Evolutionary conservation across 2,888 invertebrate species (phyloP).

Genomic region (Latrodectus elegans): DNA sequence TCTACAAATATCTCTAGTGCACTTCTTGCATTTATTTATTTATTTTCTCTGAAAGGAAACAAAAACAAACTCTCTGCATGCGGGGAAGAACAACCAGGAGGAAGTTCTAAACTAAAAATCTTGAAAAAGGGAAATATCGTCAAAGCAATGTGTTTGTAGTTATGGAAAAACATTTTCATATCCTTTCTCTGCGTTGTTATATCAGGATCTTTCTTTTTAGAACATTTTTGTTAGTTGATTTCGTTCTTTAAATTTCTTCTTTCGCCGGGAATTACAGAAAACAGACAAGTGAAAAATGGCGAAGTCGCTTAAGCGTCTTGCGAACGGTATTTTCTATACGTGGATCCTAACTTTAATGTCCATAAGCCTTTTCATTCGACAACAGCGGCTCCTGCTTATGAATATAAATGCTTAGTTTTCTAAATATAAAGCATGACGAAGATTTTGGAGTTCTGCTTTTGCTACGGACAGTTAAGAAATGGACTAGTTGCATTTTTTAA

Average conservation of each 20-base stretch:
- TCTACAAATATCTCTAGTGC: neutral
- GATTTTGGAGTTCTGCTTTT: neutral
- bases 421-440: slow-evolving; percentile 38
- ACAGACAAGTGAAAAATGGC: slow-evolving; percentile 20
- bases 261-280: slow-evolving; percentile 5
- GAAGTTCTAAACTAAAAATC: neutral
- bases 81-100: neutral
- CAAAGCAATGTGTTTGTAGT: neutral
- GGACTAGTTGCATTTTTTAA: neutral
- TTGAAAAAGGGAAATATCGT: neutral
- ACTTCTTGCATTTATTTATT: neutral
- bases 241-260: neutral
- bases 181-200: neutral
- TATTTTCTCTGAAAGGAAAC: too few species aligned
- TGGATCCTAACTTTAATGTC: neutral
- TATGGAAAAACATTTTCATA: slow-evolving; percentile 3
- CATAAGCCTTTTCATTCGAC: slow-evolving; percentile 20
- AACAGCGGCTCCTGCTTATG: slow-evolving; percentile 19
- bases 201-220: neutral
- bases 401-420: slow-evolving; percentile 47
- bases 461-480: neutral
- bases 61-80: too few species aligned
- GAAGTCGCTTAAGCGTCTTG: neutral
- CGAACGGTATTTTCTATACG: neutral
- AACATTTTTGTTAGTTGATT: neutral